A percentile compares a stretch with the other conserved stretches of the same genome.
phyloP scores from a whole-genome alignment of 2,113 vertebrate species.

The Cichladusa arquata region DNA sequence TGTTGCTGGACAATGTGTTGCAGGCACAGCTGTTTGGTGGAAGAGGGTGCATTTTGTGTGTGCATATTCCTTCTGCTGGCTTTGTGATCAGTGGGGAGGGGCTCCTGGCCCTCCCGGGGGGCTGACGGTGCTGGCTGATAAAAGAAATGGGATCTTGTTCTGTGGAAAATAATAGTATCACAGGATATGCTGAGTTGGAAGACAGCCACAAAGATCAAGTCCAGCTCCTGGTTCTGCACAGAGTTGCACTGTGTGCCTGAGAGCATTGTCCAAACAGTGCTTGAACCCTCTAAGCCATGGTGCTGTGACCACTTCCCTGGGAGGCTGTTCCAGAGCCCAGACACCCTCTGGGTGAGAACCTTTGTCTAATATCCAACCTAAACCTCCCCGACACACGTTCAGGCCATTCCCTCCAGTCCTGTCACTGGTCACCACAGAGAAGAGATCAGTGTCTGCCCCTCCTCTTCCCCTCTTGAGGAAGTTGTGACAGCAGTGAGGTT shows the following conservation, averaged over 20 bases:
- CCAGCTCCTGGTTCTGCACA: background rate
- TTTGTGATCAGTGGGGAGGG: fast-evolving
- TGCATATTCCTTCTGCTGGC: fast-evolving
- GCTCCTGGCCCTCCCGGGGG: fast-evolving
- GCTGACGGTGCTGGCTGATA: background rate
- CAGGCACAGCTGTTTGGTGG: background rate
- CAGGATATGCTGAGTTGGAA: background rate
- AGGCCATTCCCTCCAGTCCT: background rate
- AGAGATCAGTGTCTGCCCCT: background rate
- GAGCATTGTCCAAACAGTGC: fast-evolving
- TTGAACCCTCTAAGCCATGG: background rate
- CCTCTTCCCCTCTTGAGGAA: fast-evolving
- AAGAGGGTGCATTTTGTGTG: background rate
- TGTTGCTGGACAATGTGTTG: background rate
- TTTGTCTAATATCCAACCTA: background rate
- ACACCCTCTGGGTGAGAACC: background rate
- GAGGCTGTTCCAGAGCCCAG: background rate
- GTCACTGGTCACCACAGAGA: background rate
- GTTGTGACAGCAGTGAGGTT: background rate
- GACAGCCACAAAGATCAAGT: background rate
- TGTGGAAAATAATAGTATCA: background rate
- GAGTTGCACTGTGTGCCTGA: background rate
- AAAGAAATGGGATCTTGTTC: background rate
- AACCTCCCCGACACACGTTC: background rate
- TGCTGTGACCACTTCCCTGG: background rate